These are phyloP conservation scores for Liolophura sinensis DNA, from an alignment of 1,140 invertebrate species.

Conservation along the genomic window DNA sequence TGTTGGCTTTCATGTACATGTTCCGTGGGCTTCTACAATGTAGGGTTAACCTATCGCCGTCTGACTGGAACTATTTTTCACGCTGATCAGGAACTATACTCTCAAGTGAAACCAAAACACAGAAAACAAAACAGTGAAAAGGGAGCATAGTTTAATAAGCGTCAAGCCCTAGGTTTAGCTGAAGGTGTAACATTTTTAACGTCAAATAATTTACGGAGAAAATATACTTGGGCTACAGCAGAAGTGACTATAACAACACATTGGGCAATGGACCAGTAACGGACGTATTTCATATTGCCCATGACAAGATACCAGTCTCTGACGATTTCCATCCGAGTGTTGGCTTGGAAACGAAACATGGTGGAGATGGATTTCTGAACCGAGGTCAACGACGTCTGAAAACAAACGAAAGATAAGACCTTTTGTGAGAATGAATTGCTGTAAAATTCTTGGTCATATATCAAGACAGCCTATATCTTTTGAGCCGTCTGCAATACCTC, in stretches of 20 bases:
- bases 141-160: no score
- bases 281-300: conserved; percentile 84
- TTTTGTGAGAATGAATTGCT: not conserved
- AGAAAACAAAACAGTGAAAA: no score
- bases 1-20: no score
- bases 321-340: conserved; percentile 30
- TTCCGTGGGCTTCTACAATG: no score
- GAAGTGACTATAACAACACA: conserved; percentile 80
- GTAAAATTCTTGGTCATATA: not conserved
- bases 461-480: not conserved
- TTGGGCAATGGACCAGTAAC: conserved; percentile 84
- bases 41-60: no score
- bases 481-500: no score
- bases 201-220: conserved; percentile 86
- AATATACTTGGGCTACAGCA: conserved; percentile 80
- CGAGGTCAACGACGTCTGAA: conserved; percentile 24
- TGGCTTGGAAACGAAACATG: conserved; percentile 23
- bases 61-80: no score
- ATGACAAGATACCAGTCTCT: conserved; percentile 69
- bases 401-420: conserved; percentile 7
- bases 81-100: no score
- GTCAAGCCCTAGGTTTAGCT: conserved; percentile 58
- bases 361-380: conserved; percentile 32
- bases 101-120: no score
- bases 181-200: conserved; percentile 64